Base-by-base conservation (phyloP, 2,113 vertebrate genomes). In the Pagrus major region DNA sequence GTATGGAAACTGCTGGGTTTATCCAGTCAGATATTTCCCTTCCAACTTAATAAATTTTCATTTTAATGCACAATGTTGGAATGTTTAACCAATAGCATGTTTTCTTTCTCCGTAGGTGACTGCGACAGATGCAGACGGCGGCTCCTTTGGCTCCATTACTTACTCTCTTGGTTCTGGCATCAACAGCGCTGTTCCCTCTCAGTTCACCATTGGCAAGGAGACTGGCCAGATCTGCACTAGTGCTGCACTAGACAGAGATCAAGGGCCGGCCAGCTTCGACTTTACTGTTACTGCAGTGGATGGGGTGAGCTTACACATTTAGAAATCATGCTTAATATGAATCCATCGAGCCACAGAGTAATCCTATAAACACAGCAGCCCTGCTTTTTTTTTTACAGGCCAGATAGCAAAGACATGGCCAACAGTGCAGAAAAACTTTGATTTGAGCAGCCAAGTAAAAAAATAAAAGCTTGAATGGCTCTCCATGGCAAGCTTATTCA, bases 211-310 rank as follows among this genome's bases (percentile, higher is more conserved):
- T 1, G 95, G 95, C 87, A 95, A 96, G 64, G 94, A 95, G 84
- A 96, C 90, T 0, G 98, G 98, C 31, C 95, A 96, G 59, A 96
- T 99, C 86, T 99, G 98, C 92, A 98, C 97, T 0, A 94, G 85
- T 10, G 93, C 93, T 35, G 90, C 84, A 2, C 90, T 99, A 91
- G 98, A 99, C 89, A 94, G 96, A 0, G 98, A 99, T 16, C 95
- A 97, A 82, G 98, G 97, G 35, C 93, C 92, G 0, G 71, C 94
- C 16, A 94, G 93, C 91, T 98, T 96, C 0, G 97, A 99, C 87
- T 98, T 99, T 88, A 96, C 96, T 0, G 91, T 99, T 89, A 97
- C 96, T 0, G 98, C 97, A 4, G 94, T 96, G 9, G 98, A 99
- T 20, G 98, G 98, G 96, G 98, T 99, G 86, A 97, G 96, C 78